Conservation (phyloP, 2,888 invertebrate genomes). For the Chymomyza caudatula region DNA sequence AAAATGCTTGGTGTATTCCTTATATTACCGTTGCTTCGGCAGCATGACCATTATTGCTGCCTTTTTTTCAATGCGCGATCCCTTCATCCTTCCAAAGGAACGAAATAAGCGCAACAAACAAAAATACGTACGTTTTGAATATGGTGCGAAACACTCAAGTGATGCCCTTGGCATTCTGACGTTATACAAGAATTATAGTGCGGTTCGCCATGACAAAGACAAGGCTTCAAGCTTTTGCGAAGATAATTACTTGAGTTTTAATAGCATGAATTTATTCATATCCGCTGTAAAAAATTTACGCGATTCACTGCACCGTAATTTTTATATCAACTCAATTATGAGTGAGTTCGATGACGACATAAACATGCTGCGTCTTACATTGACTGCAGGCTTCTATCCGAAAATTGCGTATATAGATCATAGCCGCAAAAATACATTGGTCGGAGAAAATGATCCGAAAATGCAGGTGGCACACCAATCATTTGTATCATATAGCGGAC, state of each 20-base stretch:
- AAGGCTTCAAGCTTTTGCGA: conserved; percentile 58
- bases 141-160: conserved; percentile 88
- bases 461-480: not conserved
- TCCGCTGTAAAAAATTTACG: conserved; percentile 90
- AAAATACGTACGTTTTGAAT: conserved; percentile 83
- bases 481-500: conserved; percentile 20
- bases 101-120: conserved; percentile 80
- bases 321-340: conserved; percentile 83
- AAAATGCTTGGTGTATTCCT: conserved; percentile 93
- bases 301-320: conserved; percentile 84
- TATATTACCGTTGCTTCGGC: conserved; percentile 94
- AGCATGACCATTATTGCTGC: conserved; percentile 95
- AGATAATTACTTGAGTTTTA: conserved; percentile 69
- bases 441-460: not conserved
- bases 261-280: conserved; percentile 93
- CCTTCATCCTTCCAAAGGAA: conserved; percentile 86
- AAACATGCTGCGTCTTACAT: conserved; percentile 93
- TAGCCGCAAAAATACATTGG: conserved; percentile 76
- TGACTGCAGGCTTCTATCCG: conserved; percentile 94
- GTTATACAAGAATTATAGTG: conserved; percentile 88
- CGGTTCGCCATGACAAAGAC: conserved; percentile 76
- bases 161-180: conserved; percentile 93
- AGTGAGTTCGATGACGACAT: conserved; percentile 78
- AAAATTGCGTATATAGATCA: conserved; percentile 88
- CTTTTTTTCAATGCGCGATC: conserved; percentile 87